These are phyloP conservation scores for Cettia cetti DNA, from an alignment of 2,113 vertebrate species.

Conservation along the genomic window DNA sequence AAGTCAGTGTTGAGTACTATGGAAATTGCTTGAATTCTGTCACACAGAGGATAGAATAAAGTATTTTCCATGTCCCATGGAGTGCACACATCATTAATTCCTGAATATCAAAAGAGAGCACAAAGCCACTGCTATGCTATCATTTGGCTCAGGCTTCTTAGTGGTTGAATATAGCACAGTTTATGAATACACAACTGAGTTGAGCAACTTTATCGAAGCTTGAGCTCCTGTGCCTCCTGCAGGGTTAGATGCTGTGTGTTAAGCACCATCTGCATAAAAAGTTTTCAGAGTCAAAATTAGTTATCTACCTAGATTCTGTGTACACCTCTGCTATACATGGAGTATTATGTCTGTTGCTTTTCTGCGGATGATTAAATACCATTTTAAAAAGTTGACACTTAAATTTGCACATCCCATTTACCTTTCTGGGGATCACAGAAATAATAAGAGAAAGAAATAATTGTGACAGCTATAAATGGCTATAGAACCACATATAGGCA, in stretches of 20 bases:
- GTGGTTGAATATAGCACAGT: background rate
- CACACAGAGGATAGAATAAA: background rate
- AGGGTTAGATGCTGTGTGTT: background rate
- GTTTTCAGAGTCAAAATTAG: background rate
- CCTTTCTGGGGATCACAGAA: background rate
- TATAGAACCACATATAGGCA: background rate
- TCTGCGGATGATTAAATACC: background rate
- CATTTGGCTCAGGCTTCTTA: background rate
- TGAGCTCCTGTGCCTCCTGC: background rate
- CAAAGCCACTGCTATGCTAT: background rate
- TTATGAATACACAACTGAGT: background rate
- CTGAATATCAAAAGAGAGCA: background rate
- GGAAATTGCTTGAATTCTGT: background rate
- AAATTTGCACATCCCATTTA: background rate
- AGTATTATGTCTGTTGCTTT: background rate
- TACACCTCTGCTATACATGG: background rate
- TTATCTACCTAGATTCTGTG: background rate
- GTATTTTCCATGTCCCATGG: background rate
- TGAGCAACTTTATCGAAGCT: background rate
- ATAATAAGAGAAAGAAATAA: background rate
- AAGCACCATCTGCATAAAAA: background rate
- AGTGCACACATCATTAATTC: conserved; percentile 7
- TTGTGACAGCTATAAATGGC: background rate
- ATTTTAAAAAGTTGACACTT: background rate
- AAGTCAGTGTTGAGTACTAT: background rate